These are phyloP conservation scores for Dryobotodes eremita DNA, from an alignment of 2,888 invertebrate species.

Conservation along the genomic window DNA sequence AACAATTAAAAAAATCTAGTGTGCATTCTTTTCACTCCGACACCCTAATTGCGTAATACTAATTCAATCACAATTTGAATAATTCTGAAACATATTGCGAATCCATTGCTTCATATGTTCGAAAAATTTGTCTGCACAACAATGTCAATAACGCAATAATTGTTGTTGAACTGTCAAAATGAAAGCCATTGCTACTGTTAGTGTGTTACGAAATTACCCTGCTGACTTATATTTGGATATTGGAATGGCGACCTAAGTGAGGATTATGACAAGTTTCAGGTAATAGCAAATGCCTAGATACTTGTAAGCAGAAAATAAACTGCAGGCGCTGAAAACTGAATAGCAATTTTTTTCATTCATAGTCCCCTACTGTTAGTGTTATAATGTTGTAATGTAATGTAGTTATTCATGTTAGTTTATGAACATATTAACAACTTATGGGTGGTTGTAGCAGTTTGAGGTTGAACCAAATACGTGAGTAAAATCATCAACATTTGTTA, in stretches of 20 bases:
- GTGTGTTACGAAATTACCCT: too few relatives aligned
- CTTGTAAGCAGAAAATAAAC: neutral
- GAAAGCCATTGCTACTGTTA: too few relatives aligned
- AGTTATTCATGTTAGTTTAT: neutral
- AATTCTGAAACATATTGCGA: too few relatives aligned
- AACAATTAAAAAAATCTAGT: neutral
- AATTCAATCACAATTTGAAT: too few relatives aligned
- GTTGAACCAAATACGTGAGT: neutral
- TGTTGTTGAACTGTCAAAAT: too few relatives aligned
- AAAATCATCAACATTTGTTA: neutral
- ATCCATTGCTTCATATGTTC: too few relatives aligned
- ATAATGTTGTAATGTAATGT: too few relatives aligned
- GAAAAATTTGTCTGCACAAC: too few relatives aligned
- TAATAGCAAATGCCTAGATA: slow-evolving; percentile 21
- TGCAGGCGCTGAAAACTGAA: slow-evolving; percentile 27
- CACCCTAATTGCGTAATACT: too few relatives aligned
- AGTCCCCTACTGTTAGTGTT: neutral
- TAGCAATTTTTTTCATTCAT: neutral
- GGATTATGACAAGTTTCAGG: neutral
- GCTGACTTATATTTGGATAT: neutral
- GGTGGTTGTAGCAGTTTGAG: neutral
- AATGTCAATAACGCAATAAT: too few relatives aligned
- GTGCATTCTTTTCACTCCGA: neutral
- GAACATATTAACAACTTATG: neutral
- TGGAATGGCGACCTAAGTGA: neutral